Evolutionary conservation across 2,888 invertebrate genomes (phyloP), one percentile per base, ranked within the genome.

Genomic region (Machimus rusticus): DNA sequence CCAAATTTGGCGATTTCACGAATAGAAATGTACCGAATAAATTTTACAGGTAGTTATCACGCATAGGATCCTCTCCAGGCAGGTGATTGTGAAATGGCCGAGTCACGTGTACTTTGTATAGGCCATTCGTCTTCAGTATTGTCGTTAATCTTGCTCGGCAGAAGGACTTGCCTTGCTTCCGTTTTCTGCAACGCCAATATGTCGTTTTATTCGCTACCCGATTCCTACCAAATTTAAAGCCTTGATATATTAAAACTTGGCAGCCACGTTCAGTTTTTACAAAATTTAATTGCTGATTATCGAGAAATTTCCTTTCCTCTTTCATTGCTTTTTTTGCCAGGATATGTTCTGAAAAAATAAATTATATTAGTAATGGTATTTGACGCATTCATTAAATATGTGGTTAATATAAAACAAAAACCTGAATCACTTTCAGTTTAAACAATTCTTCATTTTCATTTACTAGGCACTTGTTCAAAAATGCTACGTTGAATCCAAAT

Each of bases 141-240:
- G 88, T 88, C 46, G 57, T 78, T 3, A 88, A 39, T 46, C 88
- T 87, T 5, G 89, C 89, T 2, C 77, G 82, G 84, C 89, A 87
- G 4, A 34, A 39, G 16, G 66, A 66, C 51, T 79, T 66, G 8
- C 78, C 87, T 9, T 31, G 14, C 14, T 78, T 84, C 34, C 88
- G 86, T 28, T 85, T 51, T 3, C 89, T 87, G 76, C 89, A 89
- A 85, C 88, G 88, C 89, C 89, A 89, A 86, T 89, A 89, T 28
- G 87, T 88, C 4, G 66, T 84, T 66, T 84, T 84, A 39, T 84
- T 84, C 4, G 74, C 78, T 76, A 88, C 87, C 66, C 88, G 88
- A 82, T 89, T 89, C 86, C 88, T 88, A 19, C 89, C 87, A 78
- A 88, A 89, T 39, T 88, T 87, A 57, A 87, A 89, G 39, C 89